A percentile compares a stretch with the other conserved stretches of the same genome.
Evolutionary conservation across 2,888 invertebrate genomes (phyloP).

Genomic region (Aspidiotus rigidus): DNA sequence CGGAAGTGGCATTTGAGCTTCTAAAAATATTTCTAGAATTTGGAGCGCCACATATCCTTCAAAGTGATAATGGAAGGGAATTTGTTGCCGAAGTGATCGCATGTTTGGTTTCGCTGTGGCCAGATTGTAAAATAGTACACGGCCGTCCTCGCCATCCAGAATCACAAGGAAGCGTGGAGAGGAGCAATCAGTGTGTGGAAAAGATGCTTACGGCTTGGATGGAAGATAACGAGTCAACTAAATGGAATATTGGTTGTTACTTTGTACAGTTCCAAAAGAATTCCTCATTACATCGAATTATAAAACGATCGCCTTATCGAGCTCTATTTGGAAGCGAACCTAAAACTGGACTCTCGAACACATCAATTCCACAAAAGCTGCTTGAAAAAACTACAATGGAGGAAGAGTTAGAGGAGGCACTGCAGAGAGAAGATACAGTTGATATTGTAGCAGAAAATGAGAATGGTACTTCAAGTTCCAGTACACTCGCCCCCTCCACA

Average conservation of each 20-base stretch:
- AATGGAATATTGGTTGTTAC: background rate
- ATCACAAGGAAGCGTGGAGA: too few species aligned
- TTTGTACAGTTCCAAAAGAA: too few species aligned
- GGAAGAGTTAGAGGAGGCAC: background rate
- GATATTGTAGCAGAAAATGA: too few species aligned
- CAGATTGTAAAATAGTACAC: too few species aligned
- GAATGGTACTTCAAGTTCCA: too few species aligned
- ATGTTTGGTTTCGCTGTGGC: too few species aligned
- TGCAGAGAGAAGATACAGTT: too few species aligned
- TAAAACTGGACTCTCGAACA: background rate
- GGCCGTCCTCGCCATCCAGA: too few species aligned
- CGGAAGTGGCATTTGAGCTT: conserved; percentile 39
- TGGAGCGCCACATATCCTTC: conserved; percentile 16
- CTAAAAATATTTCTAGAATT: conserved; percentile 32
- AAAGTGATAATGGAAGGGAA: conserved; percentile 23
- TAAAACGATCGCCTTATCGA: background rate
- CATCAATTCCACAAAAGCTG: background rate
- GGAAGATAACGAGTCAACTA: background rate
- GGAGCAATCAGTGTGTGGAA: background rate
- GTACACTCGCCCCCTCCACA: too few species aligned
- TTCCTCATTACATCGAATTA: background rate
- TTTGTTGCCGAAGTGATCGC: too few species aligned
- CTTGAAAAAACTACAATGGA: background rate
- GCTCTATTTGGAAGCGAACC: background rate
- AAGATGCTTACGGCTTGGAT: background rate